A percentile compares a stretch with the other conserved stretches of the same genome.
Conservation (phyloP, 2,888 invertebrate genomes). For the Caenorhabditis macrosperma region DNA sequence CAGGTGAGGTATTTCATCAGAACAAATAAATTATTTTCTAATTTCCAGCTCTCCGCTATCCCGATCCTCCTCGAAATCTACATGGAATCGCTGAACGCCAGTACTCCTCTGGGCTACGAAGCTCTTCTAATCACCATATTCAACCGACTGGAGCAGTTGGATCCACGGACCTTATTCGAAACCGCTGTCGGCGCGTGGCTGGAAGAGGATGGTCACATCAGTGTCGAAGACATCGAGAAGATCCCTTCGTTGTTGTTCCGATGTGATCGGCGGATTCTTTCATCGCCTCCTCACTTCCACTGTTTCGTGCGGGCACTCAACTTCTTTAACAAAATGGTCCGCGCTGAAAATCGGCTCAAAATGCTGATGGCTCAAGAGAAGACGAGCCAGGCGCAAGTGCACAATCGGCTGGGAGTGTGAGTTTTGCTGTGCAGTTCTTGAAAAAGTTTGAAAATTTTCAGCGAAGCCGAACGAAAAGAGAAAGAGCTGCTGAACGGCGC, state of each 20-base stretch:
- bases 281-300: constrained; percentile 61
- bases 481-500: constrained; percentile 55
- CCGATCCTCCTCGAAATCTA: constrained; percentile 33
- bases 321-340: constrained; percentile 52
- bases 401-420: not conserved
- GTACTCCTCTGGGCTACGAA: constrained; percentile 9
- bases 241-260: constrained; percentile 62
- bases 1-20: not conserved
- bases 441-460: constrained; percentile 4
- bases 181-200: constrained; percentile 27
- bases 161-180: constrained; percentile 26
- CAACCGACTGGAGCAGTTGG: constrained; percentile 33
- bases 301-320: constrained; percentile 54
- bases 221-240: constrained; percentile 51
- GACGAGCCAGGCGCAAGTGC: not conserved
- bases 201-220: constrained; percentile 13
- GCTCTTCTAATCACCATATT: not conserved
- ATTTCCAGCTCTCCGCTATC: constrained; percentile 22
- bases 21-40: no score
- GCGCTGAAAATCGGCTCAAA: constrained; percentile 44
- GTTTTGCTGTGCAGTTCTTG: not conserved
- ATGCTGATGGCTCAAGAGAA: constrained; percentile 17
- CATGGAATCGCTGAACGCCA: constrained; percentile 21
- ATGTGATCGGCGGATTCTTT: constrained; percentile 60
- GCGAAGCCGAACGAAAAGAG: constrained; percentile 56